A percentile compares a stretch with the other conserved stretches of the same genome.
Conservation (phyloP, 2,888 invertebrate species). For the Chesias legatella region DNA sequence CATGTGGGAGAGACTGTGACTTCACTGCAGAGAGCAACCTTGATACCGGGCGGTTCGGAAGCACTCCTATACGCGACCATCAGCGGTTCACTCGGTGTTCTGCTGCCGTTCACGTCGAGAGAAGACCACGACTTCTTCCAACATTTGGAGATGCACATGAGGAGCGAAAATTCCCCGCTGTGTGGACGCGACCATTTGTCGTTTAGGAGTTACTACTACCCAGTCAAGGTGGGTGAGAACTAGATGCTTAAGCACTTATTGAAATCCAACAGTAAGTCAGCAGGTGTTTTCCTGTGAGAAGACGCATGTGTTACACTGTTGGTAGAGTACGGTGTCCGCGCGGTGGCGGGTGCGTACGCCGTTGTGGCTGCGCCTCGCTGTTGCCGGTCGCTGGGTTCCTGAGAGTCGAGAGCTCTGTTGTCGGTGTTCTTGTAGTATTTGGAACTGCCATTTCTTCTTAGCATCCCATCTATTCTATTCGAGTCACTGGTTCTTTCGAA, state of each 20-base stretch:
- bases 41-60: constrained; percentile 98
- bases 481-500: no score
- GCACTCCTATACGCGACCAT: constrained; percentile 97
- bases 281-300: constrained; percentile 41
- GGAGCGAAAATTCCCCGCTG: constrained; percentile 96
- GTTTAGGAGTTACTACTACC: constrained; percentile 98
- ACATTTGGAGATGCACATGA: constrained; percentile 99
- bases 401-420: constrained; percentile 64
- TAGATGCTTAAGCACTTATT: no score
- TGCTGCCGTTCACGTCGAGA: constrained; percentile 96
- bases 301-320: constrained; percentile 68
- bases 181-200: constrained; percentile 99
- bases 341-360: constrained; percentile 40
- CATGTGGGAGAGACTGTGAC: constrained; percentile 98
- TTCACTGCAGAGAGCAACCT: constrained; percentile 96
- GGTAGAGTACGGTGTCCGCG: constrained; percentile 56
- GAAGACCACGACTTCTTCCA: constrained; percentile 99
- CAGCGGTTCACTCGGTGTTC: constrained; percentile 95
- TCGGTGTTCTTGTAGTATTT: constrained; percentile 61
- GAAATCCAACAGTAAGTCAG: constrained; percentile 69
- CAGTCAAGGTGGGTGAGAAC: constrained; percentile 94
- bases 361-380: constrained; percentile 55
- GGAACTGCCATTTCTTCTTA: constrained; percentile 54
- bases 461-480: no score
- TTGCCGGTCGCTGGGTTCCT: constrained; percentile 47